Percentiles rank a stretch among this genome's conserved stretches.
phyloP scores from a whole-genome alignment of 2,888 invertebrate genomes.

The Invenusta paracnida region DNA sequence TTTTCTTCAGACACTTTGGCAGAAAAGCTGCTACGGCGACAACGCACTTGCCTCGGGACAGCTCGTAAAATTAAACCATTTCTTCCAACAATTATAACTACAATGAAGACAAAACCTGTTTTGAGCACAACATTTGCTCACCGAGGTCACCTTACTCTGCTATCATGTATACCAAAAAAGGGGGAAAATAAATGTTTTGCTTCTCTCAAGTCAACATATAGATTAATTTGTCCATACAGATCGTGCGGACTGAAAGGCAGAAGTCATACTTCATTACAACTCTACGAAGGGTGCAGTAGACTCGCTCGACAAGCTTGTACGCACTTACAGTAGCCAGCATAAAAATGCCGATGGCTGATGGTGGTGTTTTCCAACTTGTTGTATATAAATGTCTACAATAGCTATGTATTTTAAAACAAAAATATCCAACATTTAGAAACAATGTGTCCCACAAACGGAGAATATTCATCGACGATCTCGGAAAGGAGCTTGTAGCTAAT shows the following conservation, averaged over 20 bases:
- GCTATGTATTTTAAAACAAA: background rate
- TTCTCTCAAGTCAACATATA: slow-evolving; percentile 31
- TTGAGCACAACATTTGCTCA: slow-evolving; percentile 33
- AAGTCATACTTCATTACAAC: slow-evolving; percentile 15
- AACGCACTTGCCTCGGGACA: background rate
- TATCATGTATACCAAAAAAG: slow-evolving; percentile 30
- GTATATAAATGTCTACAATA: slow-evolving; percentile 9
- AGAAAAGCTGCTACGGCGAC: background rate
- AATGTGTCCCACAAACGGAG: slow-evolving; percentile 8
- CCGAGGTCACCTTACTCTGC: slow-evolving; percentile 22
- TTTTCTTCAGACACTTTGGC: background rate
- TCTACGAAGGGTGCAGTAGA: slow-evolving; percentile 18
- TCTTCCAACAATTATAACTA: background rate
- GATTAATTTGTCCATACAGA: slow-evolving; percentile 29
- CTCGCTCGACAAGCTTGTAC: slow-evolving; percentile 33
- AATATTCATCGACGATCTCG: slow-evolving; percentile 28
- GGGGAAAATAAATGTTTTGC: slow-evolving; percentile 16
- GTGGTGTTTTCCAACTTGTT: slow-evolving; percentile 13
- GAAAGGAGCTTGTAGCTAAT: background rate
- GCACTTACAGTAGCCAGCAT: slow-evolving; percentile 5
- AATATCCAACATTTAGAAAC: slow-evolving; percentile 18
- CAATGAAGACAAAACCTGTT: slow-evolving; percentile 33
- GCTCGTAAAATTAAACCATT: background rate
- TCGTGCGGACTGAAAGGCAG: background rate
- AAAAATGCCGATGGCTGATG: slow-evolving; percentile 11